A percentile compares a stretch with the other conserved stretches of the same genome.
Conservation (phyloP, 2,797 vertebrate genomes). For the Galagoides demidoff region DNA sequence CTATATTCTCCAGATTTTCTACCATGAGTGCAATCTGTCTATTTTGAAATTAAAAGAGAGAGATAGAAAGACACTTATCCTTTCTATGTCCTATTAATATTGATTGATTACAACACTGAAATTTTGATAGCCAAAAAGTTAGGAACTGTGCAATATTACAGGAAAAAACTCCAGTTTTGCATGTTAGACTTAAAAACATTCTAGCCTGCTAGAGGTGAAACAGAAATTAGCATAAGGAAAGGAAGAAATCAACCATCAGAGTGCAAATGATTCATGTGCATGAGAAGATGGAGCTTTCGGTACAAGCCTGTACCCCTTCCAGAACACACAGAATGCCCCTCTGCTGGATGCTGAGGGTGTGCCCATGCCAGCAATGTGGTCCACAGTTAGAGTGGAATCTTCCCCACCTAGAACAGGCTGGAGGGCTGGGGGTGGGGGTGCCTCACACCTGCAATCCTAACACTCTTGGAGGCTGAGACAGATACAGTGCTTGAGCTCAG, state of each 20-base stretch:
- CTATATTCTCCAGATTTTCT: slow-evolving; percentile 21
- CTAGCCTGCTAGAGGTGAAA: slow-evolving; percentile 71
- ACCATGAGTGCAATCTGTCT: slow-evolving; percentile 39
- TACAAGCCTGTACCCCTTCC: slow-evolving; percentile 52
- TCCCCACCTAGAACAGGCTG: slow-evolving; percentile 1
- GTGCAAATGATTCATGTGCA: slow-evolving; percentile 71
- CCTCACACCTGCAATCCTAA: too few species aligned
- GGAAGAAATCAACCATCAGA: slow-evolving; percentile 63
- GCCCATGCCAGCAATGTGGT: accelerated
- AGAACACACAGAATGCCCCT: slow-evolving; percentile 42
- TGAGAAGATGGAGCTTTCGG: slow-evolving; percentile 61
- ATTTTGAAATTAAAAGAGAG: background rate
- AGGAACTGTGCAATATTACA: slow-evolving; percentile 82
- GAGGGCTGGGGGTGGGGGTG: background rate
- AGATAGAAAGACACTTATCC: too few species aligned
- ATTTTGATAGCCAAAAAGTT: slow-evolving; percentile 73
- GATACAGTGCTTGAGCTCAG: too few species aligned
- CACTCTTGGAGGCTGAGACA: too few species aligned
- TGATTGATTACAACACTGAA: background rate
- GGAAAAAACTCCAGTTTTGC: slow-evolving; percentile 72
- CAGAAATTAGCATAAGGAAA: slow-evolving; percentile 62
- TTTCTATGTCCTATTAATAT: background rate
- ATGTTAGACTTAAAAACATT: slow-evolving; percentile 74
- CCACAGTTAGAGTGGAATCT: slow-evolving; percentile 25
- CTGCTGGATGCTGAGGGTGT: background rate